phyloP scores from a whole-genome alignment of 2,888 invertebrate species.

The Lordiphosa andalusiaca region DNA sequence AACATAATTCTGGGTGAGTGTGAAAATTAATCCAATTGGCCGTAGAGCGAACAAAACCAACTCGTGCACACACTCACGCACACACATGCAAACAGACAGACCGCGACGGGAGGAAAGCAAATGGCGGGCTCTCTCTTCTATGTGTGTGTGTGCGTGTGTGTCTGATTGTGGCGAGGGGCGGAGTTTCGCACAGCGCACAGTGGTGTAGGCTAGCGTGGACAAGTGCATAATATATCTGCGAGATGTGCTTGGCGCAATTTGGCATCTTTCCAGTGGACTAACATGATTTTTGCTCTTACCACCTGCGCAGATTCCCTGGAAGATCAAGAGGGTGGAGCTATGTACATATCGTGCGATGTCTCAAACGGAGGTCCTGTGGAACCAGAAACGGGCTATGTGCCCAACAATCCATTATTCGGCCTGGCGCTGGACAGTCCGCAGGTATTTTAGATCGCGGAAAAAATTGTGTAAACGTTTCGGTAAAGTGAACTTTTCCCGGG shows the following conservation, averaged over 20 bases:
- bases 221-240: conserved; percentile 27
- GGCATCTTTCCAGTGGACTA: conserved; percentile 28
- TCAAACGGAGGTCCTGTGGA: conserved; percentile 81
- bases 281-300: conserved; percentile 17
- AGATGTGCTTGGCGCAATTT: conserved; percentile 21
- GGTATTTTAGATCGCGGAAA: conserved; percentile 63
- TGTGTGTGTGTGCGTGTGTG: conserved; percentile 9
- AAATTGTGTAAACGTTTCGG: conserved; percentile 1
- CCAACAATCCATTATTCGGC: conserved; percentile 81
- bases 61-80: conserved; percentile 1
- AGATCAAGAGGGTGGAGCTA: conserved; percentile 81
- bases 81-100: conserved; percentile 5
- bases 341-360: conserved; percentile 81
- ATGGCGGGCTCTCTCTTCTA: conserved; percentile 48
- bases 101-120: conserved; percentile 45
- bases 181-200: conserved; percentile 61
- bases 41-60: background rate
- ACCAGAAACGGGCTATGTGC: conserved; percentile 81
- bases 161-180: conserved; percentile 45
- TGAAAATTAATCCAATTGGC: conserved; percentile 15
- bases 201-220: conserved; percentile 35
- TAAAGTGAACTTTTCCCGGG: conserved; percentile 9
- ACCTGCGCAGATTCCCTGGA: conserved; percentile 80
- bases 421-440: conserved; percentile 81
- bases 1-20: conserved; percentile 80